A percentile compares a stretch with the other conserved stretches of the same genome.
Evolutionary conservation across 2,888 invertebrate genomes (phyloP).

Genomic region (Arctia plantaginis): DNA sequence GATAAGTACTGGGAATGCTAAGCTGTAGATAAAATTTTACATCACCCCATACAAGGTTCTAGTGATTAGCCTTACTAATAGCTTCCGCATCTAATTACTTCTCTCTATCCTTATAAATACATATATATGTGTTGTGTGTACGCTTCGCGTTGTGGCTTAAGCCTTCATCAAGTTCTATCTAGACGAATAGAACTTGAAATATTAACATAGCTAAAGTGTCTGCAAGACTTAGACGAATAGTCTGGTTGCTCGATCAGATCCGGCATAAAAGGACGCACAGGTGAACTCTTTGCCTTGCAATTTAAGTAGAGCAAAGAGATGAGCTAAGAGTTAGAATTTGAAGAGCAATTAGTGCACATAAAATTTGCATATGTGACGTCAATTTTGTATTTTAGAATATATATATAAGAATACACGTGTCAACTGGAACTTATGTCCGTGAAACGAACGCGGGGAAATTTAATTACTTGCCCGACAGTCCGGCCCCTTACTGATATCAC

Average conservation of each 20-base stretch:
- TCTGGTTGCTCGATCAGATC: background rate
- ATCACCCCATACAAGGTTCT: background rate
- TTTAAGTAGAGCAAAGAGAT: no score
- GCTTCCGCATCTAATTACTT: constrained; percentile 1
- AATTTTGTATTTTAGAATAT: no score
- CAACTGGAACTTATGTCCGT: background rate
- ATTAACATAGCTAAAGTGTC: background rate
- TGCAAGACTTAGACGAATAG: background rate
- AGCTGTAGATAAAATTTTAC: background rate
- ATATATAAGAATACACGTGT: no score
- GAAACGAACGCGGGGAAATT: background rate
- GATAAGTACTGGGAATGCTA: background rate
- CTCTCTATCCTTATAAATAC: background rate
- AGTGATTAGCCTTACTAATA: background rate
- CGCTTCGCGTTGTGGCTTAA: background rate
- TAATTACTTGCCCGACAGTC: no score
- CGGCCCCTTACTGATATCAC: no score
- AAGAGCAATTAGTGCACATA: background rate
- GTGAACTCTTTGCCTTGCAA: background rate
- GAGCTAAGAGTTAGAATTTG: background rate
- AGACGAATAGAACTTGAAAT: background rate
- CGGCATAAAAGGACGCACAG: background rate
- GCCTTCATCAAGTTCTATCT: background rate
- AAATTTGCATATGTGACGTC: no score
- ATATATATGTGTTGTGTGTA: background rate